Percentiles rank a stretch among this genome's conserved stretches.
Conservation (phyloP, 2,888 invertebrate species). For the Pasiphila rectangulata region DNA sequence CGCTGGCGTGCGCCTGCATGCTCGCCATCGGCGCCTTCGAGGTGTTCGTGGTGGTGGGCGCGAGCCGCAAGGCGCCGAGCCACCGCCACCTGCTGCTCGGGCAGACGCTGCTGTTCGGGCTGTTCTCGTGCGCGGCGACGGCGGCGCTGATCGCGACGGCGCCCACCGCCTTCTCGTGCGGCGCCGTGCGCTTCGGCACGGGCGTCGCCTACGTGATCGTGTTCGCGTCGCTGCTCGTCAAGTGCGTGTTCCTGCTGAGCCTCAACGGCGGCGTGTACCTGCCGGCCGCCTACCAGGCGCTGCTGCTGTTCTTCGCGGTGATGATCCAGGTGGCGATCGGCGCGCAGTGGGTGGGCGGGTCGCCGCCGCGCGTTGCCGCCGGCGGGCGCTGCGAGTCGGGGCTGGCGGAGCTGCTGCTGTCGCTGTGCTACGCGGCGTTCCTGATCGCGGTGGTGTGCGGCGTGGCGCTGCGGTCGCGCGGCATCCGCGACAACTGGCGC, state of each 20-base stretch:
- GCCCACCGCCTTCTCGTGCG: slow-evolving; percentile 90
- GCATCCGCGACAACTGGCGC: slow-evolving; percentile 95
- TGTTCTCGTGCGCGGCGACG: slow-evolving; percentile 90
- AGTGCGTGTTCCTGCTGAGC: slow-evolving; percentile 95
- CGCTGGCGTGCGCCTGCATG: slow-evolving; percentile 91
- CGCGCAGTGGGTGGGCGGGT: slow-evolving; percentile 90
- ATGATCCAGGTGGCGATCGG: slow-evolving; percentile 93
- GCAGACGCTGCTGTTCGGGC: slow-evolving; percentile 90
- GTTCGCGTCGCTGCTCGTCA: slow-evolving; percentile 94
- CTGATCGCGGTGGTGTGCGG: slow-evolving; percentile 91
- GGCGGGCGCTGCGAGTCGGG: slow-evolving; percentile 83
- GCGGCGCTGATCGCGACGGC: slow-evolving; percentile 89
- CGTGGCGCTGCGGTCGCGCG: slow-evolving; percentile 90
- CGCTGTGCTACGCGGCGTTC: slow-evolving; percentile 91
- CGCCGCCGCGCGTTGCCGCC: slow-evolving; percentile 82
- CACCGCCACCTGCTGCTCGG: slow-evolving; percentile 92
- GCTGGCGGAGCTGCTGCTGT: slow-evolving; percentile 86
- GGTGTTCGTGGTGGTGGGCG: slow-evolving; percentile 90
- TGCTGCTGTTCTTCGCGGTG: slow-evolving; percentile 93
- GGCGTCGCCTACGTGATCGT: slow-evolving; percentile 92
- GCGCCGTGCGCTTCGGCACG: slow-evolving; percentile 89
- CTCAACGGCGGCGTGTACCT: slow-evolving; percentile 95
- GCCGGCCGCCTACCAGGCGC: slow-evolving; percentile 94
- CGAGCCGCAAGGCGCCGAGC: slow-evolving; percentile 90
- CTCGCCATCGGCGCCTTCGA: slow-evolving; percentile 92